Evolutionary conservation across 2,888 invertebrate species (phyloP).

Genomic region (Amiota communis): DNA sequence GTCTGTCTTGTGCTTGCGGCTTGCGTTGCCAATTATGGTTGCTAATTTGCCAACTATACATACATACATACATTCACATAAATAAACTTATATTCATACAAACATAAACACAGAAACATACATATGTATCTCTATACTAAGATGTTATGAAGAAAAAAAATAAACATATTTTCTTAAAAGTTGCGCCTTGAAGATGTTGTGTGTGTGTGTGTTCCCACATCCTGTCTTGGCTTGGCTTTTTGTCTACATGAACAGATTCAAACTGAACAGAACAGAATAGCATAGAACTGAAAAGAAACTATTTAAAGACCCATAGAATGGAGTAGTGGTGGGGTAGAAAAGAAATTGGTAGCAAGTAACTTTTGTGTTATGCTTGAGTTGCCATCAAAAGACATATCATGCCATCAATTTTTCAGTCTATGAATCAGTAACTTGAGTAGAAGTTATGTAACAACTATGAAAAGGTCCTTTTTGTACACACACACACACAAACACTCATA

Average conservation of each 20-base stretch:
- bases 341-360: constrained; percentile 6
- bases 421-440: constrained; percentile 28
- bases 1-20: neutral
- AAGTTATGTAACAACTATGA: constrained; percentile 13
- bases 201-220: neutral
- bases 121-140: neutral
- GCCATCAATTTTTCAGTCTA: constrained; percentile 26
- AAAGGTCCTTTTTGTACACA: constrained; percentile 5
- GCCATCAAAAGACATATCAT: constrained; percentile 22
- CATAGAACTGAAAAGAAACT: neutral
- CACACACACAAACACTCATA: neutral
- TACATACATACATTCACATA: too few relatives aligned
- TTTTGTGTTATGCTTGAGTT: constrained; percentile 20
- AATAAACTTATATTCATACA: constrained; percentile 33
- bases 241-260: constrained; percentile 1
- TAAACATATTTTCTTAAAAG: neutral
- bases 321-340: neutral
- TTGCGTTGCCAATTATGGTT: constrained; percentile 18
- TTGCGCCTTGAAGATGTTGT: neutral
- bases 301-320: neutral
- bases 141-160: too few relatives aligned
- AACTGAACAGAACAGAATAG: neutral
- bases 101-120: neutral
- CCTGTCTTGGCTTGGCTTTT: neutral
- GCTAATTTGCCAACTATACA: constrained; percentile 62